Percentiles rank a stretch among this genome's conserved stretches.
Evolutionary conservation across 2,797 vertebrate genomes (phyloP).

Genomic region (Poecilia picta): DNA sequence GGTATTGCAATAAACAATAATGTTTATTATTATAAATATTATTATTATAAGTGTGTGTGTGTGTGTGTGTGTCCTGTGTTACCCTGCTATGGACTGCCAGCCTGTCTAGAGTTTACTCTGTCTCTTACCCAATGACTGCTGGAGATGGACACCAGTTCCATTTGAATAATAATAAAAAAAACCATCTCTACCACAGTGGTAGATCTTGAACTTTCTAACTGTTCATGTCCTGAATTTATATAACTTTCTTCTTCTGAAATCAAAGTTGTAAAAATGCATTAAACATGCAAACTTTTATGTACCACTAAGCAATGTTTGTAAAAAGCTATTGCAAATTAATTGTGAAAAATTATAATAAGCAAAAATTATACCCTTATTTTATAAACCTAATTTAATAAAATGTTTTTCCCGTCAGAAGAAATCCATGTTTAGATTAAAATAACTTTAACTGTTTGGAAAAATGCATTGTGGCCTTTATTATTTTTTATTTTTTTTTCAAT

Average conservation of each 20-base stretch:
- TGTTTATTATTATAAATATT: no score
- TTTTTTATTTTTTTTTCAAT: conserved; percentile 37
- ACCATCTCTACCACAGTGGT: neutral
- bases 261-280: neutral
- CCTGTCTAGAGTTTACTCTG: neutral
- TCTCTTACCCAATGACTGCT: neutral
- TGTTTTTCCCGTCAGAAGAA: neutral
- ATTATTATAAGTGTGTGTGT: no score
- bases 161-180: neutral
- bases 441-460: conserved; percentile 20
- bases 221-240: neutral
- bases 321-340: neutral
- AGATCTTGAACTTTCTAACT: neutral
- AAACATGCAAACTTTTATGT: neutral
- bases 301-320: neutral
- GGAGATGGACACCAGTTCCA: neutral
- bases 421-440: neutral
- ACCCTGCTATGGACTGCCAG: no score
- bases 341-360: neutral
- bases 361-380: neutral
- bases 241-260: neutral
- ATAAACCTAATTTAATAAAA: neutral
- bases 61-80: no score
- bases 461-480: neutral
- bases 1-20: no score